Base-by-base conservation (phyloP, 2,113 vertebrate species). In the Phyllostomus hastatus region DNA sequence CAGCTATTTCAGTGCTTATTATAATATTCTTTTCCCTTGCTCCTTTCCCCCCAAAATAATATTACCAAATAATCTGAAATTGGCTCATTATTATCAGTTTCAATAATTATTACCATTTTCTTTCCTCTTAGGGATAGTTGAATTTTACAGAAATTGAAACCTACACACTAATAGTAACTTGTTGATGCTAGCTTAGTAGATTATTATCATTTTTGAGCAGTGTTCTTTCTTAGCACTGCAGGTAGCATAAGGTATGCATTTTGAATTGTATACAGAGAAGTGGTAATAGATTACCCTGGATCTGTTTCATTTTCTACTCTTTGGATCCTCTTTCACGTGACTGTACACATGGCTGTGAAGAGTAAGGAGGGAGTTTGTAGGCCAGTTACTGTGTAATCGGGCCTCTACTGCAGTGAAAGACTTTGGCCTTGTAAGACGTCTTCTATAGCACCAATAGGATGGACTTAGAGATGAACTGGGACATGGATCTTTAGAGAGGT, bases 111-210 rank as follows among this genome's bases (percentile, higher is more conserved):
- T 35, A 52, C 5, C n/a, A 78, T 10, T 54, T 73, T 92, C 86
- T 11, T 61, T 90, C 14, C 7, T 91, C 57, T 17, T 48, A 50
- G 9, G 4, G 7, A 14, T 72, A 83, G 41, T 67, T 69, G 10
- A 31, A 73, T 79, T 84, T 76, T 91, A 78, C 0, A 86, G 10
- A 73, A 78, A 86, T 90, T 12, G 50, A 90, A 95, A 69, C 3
- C 19, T 67, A 75, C 2, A 69, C 22, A 54, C 15, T 57, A 28
- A 38, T 38, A 67, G 16, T 64, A 82, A 43, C 46, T 61, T 80
- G 20, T 48, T 82, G 54, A 16, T 52, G 28, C 1, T 67, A 35
- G 10, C 38, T 1, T 73, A 61, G 70, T 72, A 16, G 33, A 26
- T 88, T 72, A 64, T 31, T 64, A 6, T 31, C 33, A 54, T 33